Base-by-base conservation (phyloP, 2,797 vertebrate species). In the Phrynocephalus vlangalii region DNA sequence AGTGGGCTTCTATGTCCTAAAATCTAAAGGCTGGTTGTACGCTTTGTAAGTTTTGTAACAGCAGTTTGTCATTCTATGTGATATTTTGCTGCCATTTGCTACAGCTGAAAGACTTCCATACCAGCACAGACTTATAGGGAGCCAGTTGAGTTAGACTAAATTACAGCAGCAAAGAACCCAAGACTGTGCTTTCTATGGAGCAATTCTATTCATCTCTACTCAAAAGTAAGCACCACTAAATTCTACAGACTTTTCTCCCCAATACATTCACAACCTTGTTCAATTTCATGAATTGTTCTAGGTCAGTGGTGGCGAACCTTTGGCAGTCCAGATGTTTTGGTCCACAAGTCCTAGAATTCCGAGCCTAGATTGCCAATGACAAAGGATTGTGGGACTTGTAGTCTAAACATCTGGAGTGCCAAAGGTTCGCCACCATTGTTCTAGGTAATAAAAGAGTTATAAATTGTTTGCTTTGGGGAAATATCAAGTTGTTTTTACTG, bases 31-130 rank as follows among this genome's bases (percentile, higher is more conserved):
- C 68, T 82, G 70, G 85, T 3, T 1, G 84, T 91, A 91, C 91
- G 67, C 66, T 63, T 44, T 44, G 2, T 38, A 38, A 38, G 89
- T 92, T 94, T 87, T 83, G 30, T 85, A 91, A 80, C 66, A 75
- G 22, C 73, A 91, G 80, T 92, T 86, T 82, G 15, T 72, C 82
- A 67, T 71, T 83, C 79, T 76, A 93, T 87, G 87, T 91, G 93
- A 93, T 71, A 1, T 71, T 38, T 92, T 90, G 56, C 48, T 81
- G 82, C 93, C 86, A 92, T 71, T 93, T 87, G 44, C 86, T 90
- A 50, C 28, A 63, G n/a, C 15, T 56, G 30, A 87, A 82, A 76
- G 60, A 30, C 76, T 76, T 44, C 76, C 44, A 67, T 67, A 11
- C 2, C 33, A 67, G 44, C n/a, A 33, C 16, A 75, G 30, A 66